Evolutionary conservation across 37 sponge, comb jelly and placozoan genomes (phyloP), one percentile per base, ranked within the genome.

Genomic region (Chondrilla cf. caribensis): DNA sequence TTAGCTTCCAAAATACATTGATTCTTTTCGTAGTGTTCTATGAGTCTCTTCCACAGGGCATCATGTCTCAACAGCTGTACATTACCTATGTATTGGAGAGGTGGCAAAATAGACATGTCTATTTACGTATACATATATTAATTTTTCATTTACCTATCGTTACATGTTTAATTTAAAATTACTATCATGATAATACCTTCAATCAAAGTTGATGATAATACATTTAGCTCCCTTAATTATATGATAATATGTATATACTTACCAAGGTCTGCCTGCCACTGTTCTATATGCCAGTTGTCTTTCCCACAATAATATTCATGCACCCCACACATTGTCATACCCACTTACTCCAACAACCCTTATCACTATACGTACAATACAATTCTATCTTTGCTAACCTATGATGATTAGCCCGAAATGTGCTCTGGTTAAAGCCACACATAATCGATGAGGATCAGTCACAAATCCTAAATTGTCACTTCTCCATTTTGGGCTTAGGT

Each of bases 381-480:
- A 32, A 57, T 18, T 22, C 4, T 0, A 58, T 1, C 29, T 39
- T 28, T 37, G 42, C 87, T 79, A 66, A 91, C 92, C 92, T 38
- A 91, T 47, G 19, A 91, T 84, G 39, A 91, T 72, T 2, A 91
- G 82, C 0, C 92, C 92, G 79, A 84, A 86, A 36, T 80, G 83
- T 40, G 83, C 83, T 60, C 90, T 60, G 35, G 90, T 90, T 28
- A 90, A 83, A 31, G 82, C 92, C 11, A 91, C 92, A 82, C 87
- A 87, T 55, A 87, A 80, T 38, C 82, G 73, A 41, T 91, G 92
- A 11, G 58, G 14, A 29, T 91, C 92, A 47, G 92, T 87, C 51
- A 91, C 28, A 79, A 91, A 91, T 17, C 92, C 92, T 35, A 91
- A 75, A 64, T 91, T 81, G 32, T 87, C 86, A 7, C 26, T 35